phyloP scores from a whole-genome alignment of 2,113 vertebrate species.

The Rhabdomys dilectus region DNA sequence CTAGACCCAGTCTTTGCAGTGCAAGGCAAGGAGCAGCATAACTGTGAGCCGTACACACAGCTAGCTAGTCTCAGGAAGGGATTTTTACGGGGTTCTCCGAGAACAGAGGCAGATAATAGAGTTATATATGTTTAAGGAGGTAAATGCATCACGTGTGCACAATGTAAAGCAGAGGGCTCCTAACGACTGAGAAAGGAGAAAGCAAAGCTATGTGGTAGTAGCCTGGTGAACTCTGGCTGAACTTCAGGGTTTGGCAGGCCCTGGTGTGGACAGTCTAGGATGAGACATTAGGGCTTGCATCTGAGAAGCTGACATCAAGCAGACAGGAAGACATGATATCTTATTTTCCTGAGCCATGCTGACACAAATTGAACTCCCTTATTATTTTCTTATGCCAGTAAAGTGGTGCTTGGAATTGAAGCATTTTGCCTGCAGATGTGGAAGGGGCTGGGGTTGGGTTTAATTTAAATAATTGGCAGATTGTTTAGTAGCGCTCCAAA shows the following conservation, averaged over 20 bases:
- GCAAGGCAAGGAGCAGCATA: conserved; percentile 81
- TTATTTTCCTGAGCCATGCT: conserved; percentile 97
- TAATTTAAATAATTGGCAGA: conserved; percentile 95
- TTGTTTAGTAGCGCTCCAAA: conserved; percentile 90
- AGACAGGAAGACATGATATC: conserved; percentile 99
- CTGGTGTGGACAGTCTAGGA: conserved; percentile 91
- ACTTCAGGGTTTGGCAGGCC: conserved; percentile 92
- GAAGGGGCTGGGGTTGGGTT: conserved; percentile 86
- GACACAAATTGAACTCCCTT: conserved; percentile 97
- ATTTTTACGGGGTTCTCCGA: conserved; percentile 84
- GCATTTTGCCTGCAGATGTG: conserved; percentile 93
- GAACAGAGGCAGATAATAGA: conserved; percentile 89
- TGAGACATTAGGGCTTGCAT: conserved; percentile 95
- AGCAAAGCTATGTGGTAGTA: conserved; percentile 90
- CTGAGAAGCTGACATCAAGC: conserved; percentile 96
- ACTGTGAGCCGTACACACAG: conserved; percentile 81
- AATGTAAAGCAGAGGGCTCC: conserved; percentile 91
- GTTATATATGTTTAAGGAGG: conserved; percentile 90
- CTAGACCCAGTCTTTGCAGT: conserved; percentile 57
- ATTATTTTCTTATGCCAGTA: conserved; percentile 95
- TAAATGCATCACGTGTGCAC: conserved; percentile 90
- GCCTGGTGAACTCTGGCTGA: conserved; percentile 97
- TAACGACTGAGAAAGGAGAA: conserved; percentile 86
- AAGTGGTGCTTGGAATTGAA: conserved; percentile 89
- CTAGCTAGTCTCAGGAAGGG: conserved; percentile 83